Conservation (phyloP, 2,797 vertebrate genomes). For the Natrix natrix region DNA sequence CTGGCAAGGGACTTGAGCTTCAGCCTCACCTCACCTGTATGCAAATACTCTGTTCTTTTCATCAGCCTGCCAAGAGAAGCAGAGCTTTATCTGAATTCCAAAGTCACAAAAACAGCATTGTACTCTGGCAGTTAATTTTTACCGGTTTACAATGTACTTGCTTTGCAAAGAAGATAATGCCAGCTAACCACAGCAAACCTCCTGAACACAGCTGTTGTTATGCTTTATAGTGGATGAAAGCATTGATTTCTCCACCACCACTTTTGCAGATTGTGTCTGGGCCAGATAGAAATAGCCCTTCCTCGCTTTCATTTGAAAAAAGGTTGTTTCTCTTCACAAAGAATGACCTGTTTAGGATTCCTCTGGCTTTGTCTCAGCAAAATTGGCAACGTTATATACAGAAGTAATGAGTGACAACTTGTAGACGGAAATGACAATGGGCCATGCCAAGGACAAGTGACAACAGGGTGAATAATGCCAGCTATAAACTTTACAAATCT, state of each 20-base stretch:
- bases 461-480: neutral
- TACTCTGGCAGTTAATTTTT: conserved; percentile 79
- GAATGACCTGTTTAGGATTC: conserved; percentile 45
- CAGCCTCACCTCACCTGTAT: conserved; percentile 77
- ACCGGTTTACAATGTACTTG: conserved; percentile 64
- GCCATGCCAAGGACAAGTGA: neutral
- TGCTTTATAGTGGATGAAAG: conserved; percentile 56
- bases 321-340: conserved; percentile 45
- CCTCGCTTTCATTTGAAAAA: conserved; percentile 13
- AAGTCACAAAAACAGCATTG: conserved; percentile 71
- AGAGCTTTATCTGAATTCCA: conserved; percentile 65
- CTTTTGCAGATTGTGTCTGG: conserved; percentile 37
- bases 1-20: conserved; percentile 57
- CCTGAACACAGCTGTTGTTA: conserved; percentile 58
- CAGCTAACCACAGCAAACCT: conserved; percentile 55
- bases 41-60: conserved; percentile 71
- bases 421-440: conserved; percentile 13
- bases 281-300: conserved; percentile 39
- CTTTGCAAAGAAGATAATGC: conserved; percentile 59
- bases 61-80: conserved; percentile 63
- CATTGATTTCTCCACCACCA: conserved; percentile 12
- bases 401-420: conserved; percentile 21
- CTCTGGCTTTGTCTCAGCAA: conserved; percentile 27
- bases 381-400: conserved; percentile 20
- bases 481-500: neutral